Conservation (phyloP, 1,140 invertebrate genomes). For the Maconellicoccus hirsutus region DNA sequence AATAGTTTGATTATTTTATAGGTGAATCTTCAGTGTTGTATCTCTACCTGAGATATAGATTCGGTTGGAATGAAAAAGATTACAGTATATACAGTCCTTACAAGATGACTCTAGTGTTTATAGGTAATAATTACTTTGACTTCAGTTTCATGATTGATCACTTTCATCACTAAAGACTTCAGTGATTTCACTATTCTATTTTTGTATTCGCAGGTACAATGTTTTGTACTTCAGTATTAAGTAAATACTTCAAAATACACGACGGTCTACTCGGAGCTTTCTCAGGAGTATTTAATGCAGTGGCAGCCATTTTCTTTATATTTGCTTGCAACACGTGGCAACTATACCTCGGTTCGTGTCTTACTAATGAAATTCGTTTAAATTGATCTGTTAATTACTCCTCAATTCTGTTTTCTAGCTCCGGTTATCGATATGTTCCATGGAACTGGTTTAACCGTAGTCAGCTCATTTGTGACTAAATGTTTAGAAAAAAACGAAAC, state of each 20-base stretch:
- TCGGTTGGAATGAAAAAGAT: conserved; percentile 29
- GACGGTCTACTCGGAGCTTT: neutral
- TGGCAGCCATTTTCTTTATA: neutral
- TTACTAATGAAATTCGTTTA: too few relatives aligned
- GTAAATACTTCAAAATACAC: neutral
- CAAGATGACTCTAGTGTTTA: conserved; percentile 28
- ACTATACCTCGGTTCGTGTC: neutral
- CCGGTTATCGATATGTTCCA: conserved; percentile 28
- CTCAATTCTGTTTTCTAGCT: conserved; percentile 24
- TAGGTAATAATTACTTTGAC: conserved; percentile 24
- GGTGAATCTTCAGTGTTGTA: conserved; percentile 31
- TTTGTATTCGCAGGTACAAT: neutral
- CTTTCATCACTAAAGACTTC: neutral
- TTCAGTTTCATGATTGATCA: neutral
- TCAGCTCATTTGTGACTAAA: conserved; percentile 28
- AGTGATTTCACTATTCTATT: neutral
- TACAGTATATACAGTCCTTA: conserved; percentile 29
- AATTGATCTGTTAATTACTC: too few relatives aligned
- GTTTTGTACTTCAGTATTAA: neutral
- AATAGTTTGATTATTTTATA: conserved; percentile 13
- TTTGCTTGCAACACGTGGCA: neutral
- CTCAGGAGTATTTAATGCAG: neutral
- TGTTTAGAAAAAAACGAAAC: conserved; percentile 27
- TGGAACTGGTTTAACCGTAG: conserved; percentile 27
- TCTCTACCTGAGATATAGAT: conserved; percentile 30